These are phyloP conservation scores for Pectinophora gossypiella DNA, from an alignment of 1,140 invertebrate genomes.

Conservation along the genomic window DNA sequence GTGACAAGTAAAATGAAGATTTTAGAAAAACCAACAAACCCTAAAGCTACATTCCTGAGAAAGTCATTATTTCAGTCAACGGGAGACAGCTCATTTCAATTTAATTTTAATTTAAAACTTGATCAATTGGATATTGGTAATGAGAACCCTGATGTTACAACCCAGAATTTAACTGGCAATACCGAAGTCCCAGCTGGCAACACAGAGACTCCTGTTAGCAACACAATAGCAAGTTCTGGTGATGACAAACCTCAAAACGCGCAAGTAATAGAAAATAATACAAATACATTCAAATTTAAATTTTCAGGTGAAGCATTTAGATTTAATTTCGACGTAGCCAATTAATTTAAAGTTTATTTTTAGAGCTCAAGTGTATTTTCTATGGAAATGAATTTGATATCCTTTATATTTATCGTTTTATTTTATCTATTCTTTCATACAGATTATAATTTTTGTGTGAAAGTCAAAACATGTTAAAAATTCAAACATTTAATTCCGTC, in stretches of 20 bases:
- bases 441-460: too few relatives aligned
- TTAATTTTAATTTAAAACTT: slow-evolving; percentile 51
- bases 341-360: background rate
- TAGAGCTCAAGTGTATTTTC: too few relatives aligned
- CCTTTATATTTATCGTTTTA: too few relatives aligned
- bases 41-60: slow-evolving; percentile 64
- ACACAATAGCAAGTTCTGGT: background rate
- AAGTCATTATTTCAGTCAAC: slow-evolving; percentile 60
- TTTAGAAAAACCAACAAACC: slow-evolving; percentile 46
- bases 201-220: background rate
- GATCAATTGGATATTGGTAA: slow-evolving; percentile 27
- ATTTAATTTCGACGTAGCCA: slow-evolving; percentile 56
- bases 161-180: slow-evolving; percentile 19
- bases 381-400: too few relatives aligned
- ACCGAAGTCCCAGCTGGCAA: background rate
- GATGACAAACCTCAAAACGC: slow-evolving; percentile 13
- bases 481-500: too few relatives aligned
- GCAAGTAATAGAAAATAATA: slow-evolving; percentile 5
- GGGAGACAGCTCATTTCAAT: slow-evolving; percentile 55
- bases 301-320: slow-evolving; percentile 48
- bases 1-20: slow-evolving; percentile 71
- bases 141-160: background rate
- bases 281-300: slow-evolving; percentile 47
- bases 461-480: too few relatives aligned
- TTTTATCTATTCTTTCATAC: too few relatives aligned